A percentile compares a stretch with the other conserved stretches of the same genome.
phyloP scores from a whole-genome alignment of 2,888 invertebrate genomes.

The Endomychus coccineus region DNA sequence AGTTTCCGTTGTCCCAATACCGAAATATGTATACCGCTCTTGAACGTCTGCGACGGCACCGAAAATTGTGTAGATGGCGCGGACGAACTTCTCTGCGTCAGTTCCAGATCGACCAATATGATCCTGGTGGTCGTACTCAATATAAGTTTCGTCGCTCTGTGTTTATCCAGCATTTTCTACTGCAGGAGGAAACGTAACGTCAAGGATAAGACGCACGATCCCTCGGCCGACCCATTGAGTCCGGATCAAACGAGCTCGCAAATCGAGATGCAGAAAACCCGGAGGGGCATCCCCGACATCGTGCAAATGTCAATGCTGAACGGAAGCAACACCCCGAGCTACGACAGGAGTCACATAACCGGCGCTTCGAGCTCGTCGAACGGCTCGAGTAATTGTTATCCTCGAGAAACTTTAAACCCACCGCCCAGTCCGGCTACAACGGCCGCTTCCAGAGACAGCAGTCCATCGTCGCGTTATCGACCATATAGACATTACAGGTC shows the following conservation, averaged over 20 bases:
- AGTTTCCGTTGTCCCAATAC: conserved; percentile 67
- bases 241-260: conserved; percentile 43
- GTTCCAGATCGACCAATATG: conserved; percentile 45
- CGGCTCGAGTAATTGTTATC: conserved; percentile 56
- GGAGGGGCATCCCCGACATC: conserved; percentile 44
- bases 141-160: conserved; percentile 46
- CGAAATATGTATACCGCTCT: conserved; percentile 62
- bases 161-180: conserved; percentile 33
- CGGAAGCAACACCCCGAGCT: conserved; percentile 56
- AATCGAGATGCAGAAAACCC: conserved; percentile 37
- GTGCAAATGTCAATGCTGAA: conserved; percentile 61
- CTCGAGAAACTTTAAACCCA: conserved; percentile 82
- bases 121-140: conserved; percentile 51
- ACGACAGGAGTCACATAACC: conserved; percentile 58
- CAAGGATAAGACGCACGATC: conserved; percentile 46
- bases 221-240: conserved; percentile 59
- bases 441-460: conserved; percentile 43
- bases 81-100: conserved; percentile 57
- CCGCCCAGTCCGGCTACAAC: conserved; percentile 74
- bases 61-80: conserved; percentile 74
- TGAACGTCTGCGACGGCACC: conserved; percentile 66
- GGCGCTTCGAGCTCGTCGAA: conserved; percentile 62
- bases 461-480: conserved; percentile 55
- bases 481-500: conserved; percentile 63
- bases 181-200: conserved; percentile 27